Evolutionary conservation across 2,113 vertebrate genomes (phyloP).

Genomic region (Myiozetetes cayanensis): DNA sequence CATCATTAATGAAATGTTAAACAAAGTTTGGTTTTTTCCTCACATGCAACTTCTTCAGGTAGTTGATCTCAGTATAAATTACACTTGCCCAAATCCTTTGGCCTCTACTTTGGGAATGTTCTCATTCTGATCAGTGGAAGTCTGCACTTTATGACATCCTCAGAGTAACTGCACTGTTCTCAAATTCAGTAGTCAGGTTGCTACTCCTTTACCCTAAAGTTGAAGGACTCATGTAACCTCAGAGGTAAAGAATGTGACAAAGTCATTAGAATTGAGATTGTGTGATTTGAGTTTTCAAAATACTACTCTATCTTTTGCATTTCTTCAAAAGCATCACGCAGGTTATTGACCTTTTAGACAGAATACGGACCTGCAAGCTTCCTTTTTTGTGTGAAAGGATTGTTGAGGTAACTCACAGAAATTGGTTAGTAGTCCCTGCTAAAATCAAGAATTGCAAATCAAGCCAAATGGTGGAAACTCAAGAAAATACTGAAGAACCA

Average conservation of each 20-base stretch:
- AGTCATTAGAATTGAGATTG: neutral
- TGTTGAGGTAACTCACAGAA: conserved; percentile 80
- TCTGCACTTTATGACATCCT: neutral
- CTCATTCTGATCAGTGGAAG: neutral
- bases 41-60: neutral
- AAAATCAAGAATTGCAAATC: conserved; percentile 75
- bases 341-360: conserved; percentile 86
- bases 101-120: neutral
- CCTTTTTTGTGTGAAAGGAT: conserved; percentile 84
- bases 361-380: conserved; percentile 73
- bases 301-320: conserved; percentile 22
- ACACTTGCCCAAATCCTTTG: neutral
- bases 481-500: conserved; percentile 18
- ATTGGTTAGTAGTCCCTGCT: conserved; percentile 84
- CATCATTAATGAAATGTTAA: neutral
- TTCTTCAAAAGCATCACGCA: conserved; percentile 85
- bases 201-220: neutral
- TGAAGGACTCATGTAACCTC: neutral
- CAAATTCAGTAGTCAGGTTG: neutral
- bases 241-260: neutral
- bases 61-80: neutral
- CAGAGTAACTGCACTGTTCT: neutral
- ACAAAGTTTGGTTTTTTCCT: neutral
- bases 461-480: conserved; percentile 59
- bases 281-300: neutral